Percentiles rank a stretch among this genome's conserved stretches.
Evolutionary conservation across 1,140 invertebrate species (phyloP).

Genomic region (Charaxes varanes): DNA sequence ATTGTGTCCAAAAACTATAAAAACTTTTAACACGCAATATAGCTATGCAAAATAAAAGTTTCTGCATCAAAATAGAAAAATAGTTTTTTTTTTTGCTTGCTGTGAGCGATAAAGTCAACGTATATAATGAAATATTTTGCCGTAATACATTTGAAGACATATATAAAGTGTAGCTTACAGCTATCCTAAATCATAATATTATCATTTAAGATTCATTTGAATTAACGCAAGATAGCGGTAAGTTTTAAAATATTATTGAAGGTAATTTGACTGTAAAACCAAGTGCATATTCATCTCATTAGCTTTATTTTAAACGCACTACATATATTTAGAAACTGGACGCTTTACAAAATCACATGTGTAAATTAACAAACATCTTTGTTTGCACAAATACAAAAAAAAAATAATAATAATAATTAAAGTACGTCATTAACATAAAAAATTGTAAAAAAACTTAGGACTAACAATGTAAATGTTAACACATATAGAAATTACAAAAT

Average conservation of each 20-base stretch:
- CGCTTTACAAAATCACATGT: constrained; percentile 26
- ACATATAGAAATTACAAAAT: constrained; percentile 17
- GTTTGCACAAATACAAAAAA: constrained; percentile 15
- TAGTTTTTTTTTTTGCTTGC: constrained; percentile 3
- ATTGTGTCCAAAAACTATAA: constrained; percentile 3
- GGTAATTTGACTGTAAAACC: constrained; percentile 15
- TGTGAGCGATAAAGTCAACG: constrained; percentile 2
- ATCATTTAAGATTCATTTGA: no score
- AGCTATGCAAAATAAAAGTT: constrained; percentile 13
- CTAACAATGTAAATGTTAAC: constrained; percentile 20
- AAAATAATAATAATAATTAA: no score
- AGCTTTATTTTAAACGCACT: constrained; percentile 23
- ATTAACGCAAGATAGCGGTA: no score
- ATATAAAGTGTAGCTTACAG: no score
- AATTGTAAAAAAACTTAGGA: constrained; percentile 31
- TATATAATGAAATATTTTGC: no score
- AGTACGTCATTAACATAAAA: constrained; percentile 24
- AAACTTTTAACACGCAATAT: constrained; percentile 6
- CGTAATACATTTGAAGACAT: no score
- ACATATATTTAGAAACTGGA: constrained; percentile 25
- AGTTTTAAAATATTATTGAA: constrained; percentile 2
- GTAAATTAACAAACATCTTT: constrained; percentile 15
- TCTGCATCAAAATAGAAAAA: constrained; percentile 9
- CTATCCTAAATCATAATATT: no score
- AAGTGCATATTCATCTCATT: constrained; percentile 16